Conservation (phyloP, 2,797 vertebrate species). For the Bryconaethiops microstoma region DNA sequence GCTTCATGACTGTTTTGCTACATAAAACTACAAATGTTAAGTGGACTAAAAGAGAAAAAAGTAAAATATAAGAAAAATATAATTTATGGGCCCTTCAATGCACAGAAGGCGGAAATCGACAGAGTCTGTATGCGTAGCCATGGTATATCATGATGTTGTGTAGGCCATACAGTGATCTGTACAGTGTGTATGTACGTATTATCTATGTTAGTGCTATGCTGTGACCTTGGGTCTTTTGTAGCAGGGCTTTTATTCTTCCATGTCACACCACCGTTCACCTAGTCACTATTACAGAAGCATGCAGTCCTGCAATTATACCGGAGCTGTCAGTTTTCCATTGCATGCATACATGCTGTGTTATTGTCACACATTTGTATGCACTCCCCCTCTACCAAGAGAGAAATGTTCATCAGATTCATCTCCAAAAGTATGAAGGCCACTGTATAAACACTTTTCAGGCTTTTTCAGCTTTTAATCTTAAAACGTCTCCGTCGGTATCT, state of each 20-base stretch:
- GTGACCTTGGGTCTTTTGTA: slow-evolving; percentile 2
- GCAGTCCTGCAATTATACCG: slow-evolving; percentile 6
- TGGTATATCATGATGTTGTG: background rate
- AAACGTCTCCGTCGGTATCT: too few relatives aligned
- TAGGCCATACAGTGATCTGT: background rate
- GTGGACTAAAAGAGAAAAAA: too few relatives aligned
- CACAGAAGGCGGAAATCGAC: background rate
- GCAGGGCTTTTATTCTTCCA: background rate
- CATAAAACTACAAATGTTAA: too few relatives aligned
- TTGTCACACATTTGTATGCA: slow-evolving; percentile 20
- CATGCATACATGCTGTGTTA: slow-evolving; percentile 5
- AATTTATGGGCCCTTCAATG: too few relatives aligned
- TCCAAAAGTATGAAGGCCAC: slow-evolving; percentile 32
- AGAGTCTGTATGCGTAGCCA: background rate
- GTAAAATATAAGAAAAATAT: too few relatives aligned
- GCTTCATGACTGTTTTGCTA: too few relatives aligned
- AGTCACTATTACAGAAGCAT: background rate
- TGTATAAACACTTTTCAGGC: slow-evolving; percentile 5
- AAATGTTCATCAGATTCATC: slow-evolving; percentile 24
- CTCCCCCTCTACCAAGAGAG: slow-evolving; percentile 5
- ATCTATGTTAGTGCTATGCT: background rate
- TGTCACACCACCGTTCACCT: background rate
- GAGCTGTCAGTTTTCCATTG: slow-evolving; percentile 1
- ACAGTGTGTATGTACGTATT: background rate
- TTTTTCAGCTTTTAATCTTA: too few relatives aligned